These are phyloP conservation scores for Thryonomys swinderianus DNA, from an alignment of 2,113 vertebrate species.

Conservation along the genomic window DNA sequence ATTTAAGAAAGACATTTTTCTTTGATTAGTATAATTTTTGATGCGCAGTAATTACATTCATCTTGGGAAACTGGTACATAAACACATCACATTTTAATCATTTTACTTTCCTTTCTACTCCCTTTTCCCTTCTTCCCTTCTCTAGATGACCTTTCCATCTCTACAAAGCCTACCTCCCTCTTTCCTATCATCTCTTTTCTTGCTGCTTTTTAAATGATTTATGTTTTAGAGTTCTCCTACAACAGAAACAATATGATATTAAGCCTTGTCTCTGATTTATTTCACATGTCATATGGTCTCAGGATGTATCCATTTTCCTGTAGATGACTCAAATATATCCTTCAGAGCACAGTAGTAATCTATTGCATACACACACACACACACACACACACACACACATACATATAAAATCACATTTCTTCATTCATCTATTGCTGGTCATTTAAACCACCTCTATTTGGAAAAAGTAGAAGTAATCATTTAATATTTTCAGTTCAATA, in stretches of 20 bases:
- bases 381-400: no score
- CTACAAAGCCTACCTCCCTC: not conserved
- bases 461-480: not conserved
- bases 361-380: no score
- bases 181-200: no score
- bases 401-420: not conserved
- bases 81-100: not conserved
- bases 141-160: not conserved
- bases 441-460: not conserved
- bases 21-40: no score
- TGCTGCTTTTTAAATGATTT: not conserved
- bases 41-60: not conserved
- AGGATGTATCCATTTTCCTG: not conserved
- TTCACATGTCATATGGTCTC: not conserved
- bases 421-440: not conserved
- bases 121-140: not conserved
- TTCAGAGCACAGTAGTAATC: not conserved
- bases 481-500: not conserved
- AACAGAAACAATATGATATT: not conserved
- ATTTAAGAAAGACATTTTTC: not conserved
- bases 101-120: not conserved
- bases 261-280: not conserved
- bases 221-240: not conserved
- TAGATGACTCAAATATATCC: not conserved
- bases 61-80: not conserved